These are phyloP conservation scores for Sphaeramia orbicularis DNA, from an alignment of 2,797 vertebrate species.

Conservation along the genomic window DNA sequence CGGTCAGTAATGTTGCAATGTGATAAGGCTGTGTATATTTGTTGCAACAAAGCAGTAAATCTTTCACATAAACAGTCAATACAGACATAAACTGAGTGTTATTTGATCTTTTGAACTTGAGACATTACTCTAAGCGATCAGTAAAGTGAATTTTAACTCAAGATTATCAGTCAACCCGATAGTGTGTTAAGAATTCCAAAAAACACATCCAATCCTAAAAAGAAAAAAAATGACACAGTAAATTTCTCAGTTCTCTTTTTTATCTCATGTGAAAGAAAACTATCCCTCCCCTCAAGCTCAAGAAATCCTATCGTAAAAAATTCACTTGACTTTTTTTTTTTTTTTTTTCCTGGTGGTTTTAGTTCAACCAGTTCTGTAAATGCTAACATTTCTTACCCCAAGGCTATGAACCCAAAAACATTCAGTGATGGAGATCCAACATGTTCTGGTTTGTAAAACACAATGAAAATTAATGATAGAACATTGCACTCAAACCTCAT, in stretches of 20 bases:
- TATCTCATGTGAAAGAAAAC: conserved; percentile 33
- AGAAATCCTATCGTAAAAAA: conserved; percentile 42
- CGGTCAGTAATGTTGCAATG: no score
- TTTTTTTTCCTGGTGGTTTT: conserved; percentile 50
- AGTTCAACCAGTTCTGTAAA: conserved; percentile 47
- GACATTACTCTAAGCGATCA: neutral
- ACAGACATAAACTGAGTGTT: neutral
- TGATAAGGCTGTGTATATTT: neutral
- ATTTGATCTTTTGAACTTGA: conserved; percentile 1
- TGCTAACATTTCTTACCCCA: conserved; percentile 40
- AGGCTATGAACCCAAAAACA: conserved; percentile 29
- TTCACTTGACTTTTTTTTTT: conserved; percentile 9
- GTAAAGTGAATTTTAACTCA: conserved; percentile 19
- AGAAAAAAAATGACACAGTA: conserved; percentile 29
- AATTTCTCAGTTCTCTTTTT: conserved; percentile 27
- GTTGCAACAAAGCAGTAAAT: neutral
- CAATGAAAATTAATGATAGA: neutral
- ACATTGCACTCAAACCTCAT: neutral
- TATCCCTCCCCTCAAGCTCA: conserved; percentile 26
- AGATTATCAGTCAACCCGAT: conserved; percentile 34
- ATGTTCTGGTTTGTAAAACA: neutral
- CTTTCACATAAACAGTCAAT: neutral
- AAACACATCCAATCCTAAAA: conserved; percentile 40
- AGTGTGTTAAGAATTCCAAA: conserved; percentile 4
- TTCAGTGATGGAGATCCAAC: neutral